These are phyloP conservation scores for Lithobates pipiens DNA, from an alignment of 2,797 vertebrate species.

Conservation along the genomic window DNA sequence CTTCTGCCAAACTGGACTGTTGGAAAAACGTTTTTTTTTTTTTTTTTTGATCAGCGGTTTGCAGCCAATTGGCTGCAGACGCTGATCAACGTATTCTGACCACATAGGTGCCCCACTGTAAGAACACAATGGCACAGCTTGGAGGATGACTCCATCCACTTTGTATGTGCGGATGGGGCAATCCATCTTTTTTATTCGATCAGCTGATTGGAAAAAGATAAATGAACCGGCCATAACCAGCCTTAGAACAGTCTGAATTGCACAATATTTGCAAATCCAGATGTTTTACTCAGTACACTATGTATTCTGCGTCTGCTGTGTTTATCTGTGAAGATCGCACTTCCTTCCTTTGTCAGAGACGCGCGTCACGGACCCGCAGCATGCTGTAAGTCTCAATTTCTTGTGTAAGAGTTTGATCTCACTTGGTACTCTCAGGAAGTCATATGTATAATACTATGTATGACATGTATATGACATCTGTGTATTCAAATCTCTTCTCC, in stretches of 20 bases:
- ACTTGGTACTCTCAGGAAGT: conserved; percentile 7
- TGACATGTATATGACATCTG: background rate
- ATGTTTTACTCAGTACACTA: background rate
- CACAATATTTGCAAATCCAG: background rate
- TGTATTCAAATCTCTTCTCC: conserved; percentile 4
- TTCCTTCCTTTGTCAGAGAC: conserved; percentile 31
- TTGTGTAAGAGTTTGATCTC: conserved; percentile 8
- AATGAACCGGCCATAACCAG: too few species aligned
- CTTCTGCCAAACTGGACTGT: too few species aligned
- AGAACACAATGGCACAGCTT: too few species aligned
- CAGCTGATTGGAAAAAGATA: too few species aligned
- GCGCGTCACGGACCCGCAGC: background rate
- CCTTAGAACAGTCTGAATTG: background rate
- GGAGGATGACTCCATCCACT: too few species aligned
- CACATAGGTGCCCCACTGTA: too few species aligned
- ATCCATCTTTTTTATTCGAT: too few species aligned
- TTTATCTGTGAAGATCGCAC: conserved; percentile 3
- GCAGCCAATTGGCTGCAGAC: too few species aligned
- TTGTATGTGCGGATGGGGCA: too few species aligned
- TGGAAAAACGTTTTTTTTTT: too few species aligned
- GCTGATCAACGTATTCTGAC: too few species aligned
- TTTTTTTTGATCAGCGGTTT: too few species aligned
- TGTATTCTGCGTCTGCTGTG: background rate
- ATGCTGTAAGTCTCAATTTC: background rate
- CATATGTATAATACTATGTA: background rate